Percentiles rank a stretch among this genome's conserved stretches.
These are phyloP conservation scores for Aphelocoma californica DNA, from an alignment of 2,797 vertebrate genomes.

Conservation along the genomic window DNA sequence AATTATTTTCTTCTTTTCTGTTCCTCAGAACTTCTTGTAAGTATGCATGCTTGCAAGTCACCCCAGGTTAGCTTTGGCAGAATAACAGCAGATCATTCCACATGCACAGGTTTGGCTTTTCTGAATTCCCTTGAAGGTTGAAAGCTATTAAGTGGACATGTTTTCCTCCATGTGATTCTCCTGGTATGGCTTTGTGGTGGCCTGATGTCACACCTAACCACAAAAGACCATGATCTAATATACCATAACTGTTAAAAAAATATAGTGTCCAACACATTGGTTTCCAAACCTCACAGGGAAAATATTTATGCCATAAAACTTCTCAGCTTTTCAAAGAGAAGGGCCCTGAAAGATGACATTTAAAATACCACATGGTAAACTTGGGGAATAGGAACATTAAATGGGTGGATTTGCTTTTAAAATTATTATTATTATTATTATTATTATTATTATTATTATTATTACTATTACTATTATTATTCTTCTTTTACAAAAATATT, in stretches of 20 bases:
- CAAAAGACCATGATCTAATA: conserved; percentile 45
- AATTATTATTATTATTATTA: background rate
- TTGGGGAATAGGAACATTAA: background rate
- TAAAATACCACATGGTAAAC: background rate
- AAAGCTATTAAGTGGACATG: background rate
- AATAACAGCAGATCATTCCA: background rate
- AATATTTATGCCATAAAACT: conserved; percentile 36
- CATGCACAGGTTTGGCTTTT: background rate
- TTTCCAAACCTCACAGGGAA: conserved; percentile 25
- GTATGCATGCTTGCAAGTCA: background rate
- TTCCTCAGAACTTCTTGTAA: background rate
- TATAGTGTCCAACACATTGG: background rate
- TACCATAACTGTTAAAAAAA: conserved; percentile 41
- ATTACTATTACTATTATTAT: too few species aligned
- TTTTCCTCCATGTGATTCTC: background rate
- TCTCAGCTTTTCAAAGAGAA: background rate
- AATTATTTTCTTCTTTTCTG: background rate
- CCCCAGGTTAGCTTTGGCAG: background rate
- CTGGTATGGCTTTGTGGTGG: background rate
- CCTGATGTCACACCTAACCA: conserved; percentile 26
- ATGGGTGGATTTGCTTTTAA: background rate
- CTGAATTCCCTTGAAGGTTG: background rate
- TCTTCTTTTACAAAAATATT: background rate
- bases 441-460: background rate
- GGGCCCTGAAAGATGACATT: background rate